Base-by-base conservation (phyloP, 2,797 vertebrate species). In the Botia kubotai region DNA sequence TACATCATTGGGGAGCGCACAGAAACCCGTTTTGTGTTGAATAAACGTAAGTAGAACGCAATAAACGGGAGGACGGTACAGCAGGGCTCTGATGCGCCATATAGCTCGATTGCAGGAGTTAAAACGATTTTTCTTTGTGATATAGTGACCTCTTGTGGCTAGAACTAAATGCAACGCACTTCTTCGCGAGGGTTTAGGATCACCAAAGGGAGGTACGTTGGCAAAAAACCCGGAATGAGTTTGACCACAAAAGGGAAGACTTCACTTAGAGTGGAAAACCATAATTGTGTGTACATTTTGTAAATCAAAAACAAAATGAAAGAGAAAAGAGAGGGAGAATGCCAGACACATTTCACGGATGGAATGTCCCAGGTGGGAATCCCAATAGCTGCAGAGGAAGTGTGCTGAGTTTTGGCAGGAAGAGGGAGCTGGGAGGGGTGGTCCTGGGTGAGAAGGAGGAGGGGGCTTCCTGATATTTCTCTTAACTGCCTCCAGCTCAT, bases 321-420 rank as follows among this genome's bases (percentile, higher is more conserved):
- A 60, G 66, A 52, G n/a, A 14, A 66, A 8, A 46, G 36, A 39
- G 19, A 55, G 77, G 10, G 65, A 29, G 77, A 36, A 58, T 4
- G 14, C 48, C 29, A 63, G 74, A 63, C 68, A 46, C 68, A 84
- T 80, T 66, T 82, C 86, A 89, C 89, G 89, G 90, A 89, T 91
- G 91, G 91, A 93, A 91, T 91, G 91, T 91, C 92, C 91, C 91
- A 91, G 88, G 90, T 91, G 91, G 90, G 90, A 92, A 91, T 93
- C 91, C 91, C 89, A 72, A 88, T 93, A 89, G 88, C 89, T 91
- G 90, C 83, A 91, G 89, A 93, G 94, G 93, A 94, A 93, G 92
- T 89, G 80, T 83, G 88, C 88, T 84, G 87, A 91, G 90, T 86
- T 86, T 86, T 89, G 90, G 88, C 91, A 93, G 94, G 93, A 94